phyloP scores from a whole-genome alignment of 2,113 vertebrate genomes.

The Seriola dumerili region DNA sequence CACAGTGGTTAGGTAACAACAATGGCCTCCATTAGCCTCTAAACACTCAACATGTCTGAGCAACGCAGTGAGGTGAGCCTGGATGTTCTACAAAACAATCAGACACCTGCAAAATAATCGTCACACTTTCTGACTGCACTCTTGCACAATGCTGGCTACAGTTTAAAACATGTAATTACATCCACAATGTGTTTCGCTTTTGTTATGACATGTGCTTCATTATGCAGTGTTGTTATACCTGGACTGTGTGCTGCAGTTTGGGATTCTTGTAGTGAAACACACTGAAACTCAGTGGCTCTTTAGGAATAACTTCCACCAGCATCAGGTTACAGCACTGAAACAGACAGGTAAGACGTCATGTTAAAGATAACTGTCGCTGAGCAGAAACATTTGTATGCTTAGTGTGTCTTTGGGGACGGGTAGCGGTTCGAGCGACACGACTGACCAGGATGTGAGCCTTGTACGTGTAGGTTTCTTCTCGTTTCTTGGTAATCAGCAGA shows the following conservation, averaged over 20 bases:
- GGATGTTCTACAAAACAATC: constrained; percentile 42
- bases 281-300: constrained; percentile 97
- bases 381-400: not conserved
- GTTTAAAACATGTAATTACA: constrained; percentile 44
- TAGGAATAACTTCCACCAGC: constrained; percentile 98
- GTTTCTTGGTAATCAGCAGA: constrained; percentile 96
- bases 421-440: not conserved
- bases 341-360: not conserved
- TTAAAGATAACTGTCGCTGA: not conserved
- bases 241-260: constrained; percentile 98
- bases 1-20: constrained; percentile 53
- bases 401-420: not conserved
- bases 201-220: constrained; percentile 1
- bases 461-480: constrained; percentile 94
- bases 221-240: constrained; percentile 85
- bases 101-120: constrained; percentile 52
- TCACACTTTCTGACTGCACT: constrained; percentile 38
- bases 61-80: constrained; percentile 36
- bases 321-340: constrained; percentile 97
- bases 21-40: constrained; percentile 39
- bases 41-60: constrained; percentile 68
- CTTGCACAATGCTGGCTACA: constrained; percentile 44
- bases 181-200: constrained; percentile 11
- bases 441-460: constrained; percentile 98
- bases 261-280: constrained; percentile 99